Percentiles rank a stretch among this genome's conserved stretches.
Conservation (phyloP, 2,113 vertebrate genomes). For the Oncorhynchus clarkii region DNA sequence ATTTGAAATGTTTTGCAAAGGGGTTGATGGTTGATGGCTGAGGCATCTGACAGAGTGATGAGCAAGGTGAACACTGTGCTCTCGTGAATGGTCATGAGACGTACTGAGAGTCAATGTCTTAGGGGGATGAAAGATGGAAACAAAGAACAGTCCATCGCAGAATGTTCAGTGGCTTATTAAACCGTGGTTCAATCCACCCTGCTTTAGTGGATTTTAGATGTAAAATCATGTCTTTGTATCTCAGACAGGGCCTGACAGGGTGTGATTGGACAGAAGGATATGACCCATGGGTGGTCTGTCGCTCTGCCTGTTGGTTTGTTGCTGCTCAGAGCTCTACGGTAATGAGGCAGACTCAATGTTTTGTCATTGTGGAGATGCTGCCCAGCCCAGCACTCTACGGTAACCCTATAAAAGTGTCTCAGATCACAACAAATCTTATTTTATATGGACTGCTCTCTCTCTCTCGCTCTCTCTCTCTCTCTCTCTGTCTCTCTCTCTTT, state of each 20-base stretch:
- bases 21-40: background rate
- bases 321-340: too few species aligned
- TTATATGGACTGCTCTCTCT: background rate
- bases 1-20: background rate
- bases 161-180: too few species aligned
- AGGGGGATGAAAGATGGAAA: too few species aligned
- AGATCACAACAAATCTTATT: conserved; percentile 4
- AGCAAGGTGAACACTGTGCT: too few species aligned
- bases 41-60: background rate
- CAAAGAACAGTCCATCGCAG: too few species aligned
- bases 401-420: background rate
- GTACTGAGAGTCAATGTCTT: too few species aligned
- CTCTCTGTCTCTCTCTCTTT: background rate
- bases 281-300: background rate
- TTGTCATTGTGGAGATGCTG: too few species aligned
- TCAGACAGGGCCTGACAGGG: background rate
- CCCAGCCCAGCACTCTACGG: too few species aligned
- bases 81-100: too few species aligned
- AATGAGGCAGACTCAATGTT: too few species aligned
- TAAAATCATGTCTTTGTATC: background rate
- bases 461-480: background rate
- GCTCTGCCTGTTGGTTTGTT: too few species aligned
- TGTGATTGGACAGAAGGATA: background rate
- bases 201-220: background rate
- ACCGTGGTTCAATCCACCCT: too few species aligned